phyloP scores from a whole-genome alignment of 2,113 vertebrate genomes.

The Chamaea fasciata region DNA sequence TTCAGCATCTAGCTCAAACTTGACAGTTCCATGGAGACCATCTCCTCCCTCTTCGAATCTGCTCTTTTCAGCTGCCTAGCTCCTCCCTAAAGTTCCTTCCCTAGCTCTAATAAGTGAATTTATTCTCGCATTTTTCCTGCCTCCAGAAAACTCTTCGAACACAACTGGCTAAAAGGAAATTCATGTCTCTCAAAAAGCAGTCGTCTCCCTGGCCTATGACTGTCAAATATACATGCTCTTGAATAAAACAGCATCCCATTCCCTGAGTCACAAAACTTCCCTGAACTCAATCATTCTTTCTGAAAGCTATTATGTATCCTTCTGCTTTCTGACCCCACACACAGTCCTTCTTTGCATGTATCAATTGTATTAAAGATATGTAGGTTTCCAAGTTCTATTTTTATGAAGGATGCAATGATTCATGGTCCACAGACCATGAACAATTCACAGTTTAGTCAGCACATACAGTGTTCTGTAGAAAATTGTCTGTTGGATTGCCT shows the following conservation, averaged over 20 bases:
- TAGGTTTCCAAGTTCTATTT: background rate
- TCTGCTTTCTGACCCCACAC: background rate
- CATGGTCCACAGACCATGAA: background rate
- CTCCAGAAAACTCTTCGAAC: background rate
- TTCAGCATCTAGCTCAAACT: background rate
- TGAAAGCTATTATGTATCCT: background rate
- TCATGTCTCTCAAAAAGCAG: background rate
- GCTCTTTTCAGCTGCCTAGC: background rate
- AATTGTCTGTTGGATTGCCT: background rate
- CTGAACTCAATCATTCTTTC: background rate
- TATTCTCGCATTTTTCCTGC: background rate
- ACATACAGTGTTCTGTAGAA: background rate
- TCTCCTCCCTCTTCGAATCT: background rate
- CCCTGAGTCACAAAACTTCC: background rate
- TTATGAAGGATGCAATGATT: background rate
- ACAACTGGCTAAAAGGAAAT: background rate
- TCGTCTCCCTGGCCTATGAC: background rate
- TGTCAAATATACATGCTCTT: background rate
- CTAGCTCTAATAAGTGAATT: background rate
- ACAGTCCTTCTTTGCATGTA: background rate
- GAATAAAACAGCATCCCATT: background rate
- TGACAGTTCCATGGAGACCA: background rate
- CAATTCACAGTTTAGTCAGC: background rate
- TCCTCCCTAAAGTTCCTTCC: background rate
- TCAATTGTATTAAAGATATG: background rate